Evolutionary conservation across 2,113 vertebrate species (phyloP).

Genomic region (Entomyzon cyanotis): DNA sequence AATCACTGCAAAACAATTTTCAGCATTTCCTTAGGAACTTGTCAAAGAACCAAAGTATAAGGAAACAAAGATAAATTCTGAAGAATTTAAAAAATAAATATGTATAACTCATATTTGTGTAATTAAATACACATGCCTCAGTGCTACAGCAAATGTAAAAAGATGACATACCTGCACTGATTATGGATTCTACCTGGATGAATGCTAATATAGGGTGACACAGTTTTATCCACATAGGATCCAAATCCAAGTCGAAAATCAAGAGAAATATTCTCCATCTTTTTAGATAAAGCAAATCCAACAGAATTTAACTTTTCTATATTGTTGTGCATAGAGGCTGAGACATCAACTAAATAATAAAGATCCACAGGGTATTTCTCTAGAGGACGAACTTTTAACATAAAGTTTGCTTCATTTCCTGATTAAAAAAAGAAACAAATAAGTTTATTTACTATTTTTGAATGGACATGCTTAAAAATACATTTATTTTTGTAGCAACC

Average conservation of each 20-base stretch:
- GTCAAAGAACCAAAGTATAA: not conserved
- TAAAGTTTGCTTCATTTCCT: slow-evolving; percentile 88
- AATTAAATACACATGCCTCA: not conserved
- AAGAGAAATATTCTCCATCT: slow-evolving; percentile 87
- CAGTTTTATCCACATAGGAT: slow-evolving; percentile 97
- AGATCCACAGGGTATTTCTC: slow-evolving; percentile 94
- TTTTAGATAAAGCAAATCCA: slow-evolving; percentile 89
- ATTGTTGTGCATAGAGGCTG: slow-evolving; percentile 95
- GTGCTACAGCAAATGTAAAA: not conserved
- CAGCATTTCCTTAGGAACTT: not conserved
- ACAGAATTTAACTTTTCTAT: slow-evolving; percentile 91
- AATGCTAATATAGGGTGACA: slow-evolving; percentile 94
- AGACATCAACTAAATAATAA: slow-evolving; percentile 97
- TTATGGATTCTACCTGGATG: slow-evolving; percentile 94
- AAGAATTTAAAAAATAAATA: not conserved
- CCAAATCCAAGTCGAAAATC: slow-evolving; percentile 95
- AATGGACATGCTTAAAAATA: slow-evolving; percentile 2
- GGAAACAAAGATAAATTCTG: not conserved
- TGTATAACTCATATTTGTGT: not conserved
- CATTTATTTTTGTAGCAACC: not conserved
- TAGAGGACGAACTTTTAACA: slow-evolving; percentile 86
- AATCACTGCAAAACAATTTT: not conserved
- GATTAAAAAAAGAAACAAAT: slow-evolving; percentile 56
- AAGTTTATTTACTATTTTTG: not conserved
- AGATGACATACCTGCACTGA: slow-evolving; percentile 87